Evolutionary conservation across 2,797 vertebrate genomes (phyloP).

Genomic region (Erethizon dorsatum): DNA sequence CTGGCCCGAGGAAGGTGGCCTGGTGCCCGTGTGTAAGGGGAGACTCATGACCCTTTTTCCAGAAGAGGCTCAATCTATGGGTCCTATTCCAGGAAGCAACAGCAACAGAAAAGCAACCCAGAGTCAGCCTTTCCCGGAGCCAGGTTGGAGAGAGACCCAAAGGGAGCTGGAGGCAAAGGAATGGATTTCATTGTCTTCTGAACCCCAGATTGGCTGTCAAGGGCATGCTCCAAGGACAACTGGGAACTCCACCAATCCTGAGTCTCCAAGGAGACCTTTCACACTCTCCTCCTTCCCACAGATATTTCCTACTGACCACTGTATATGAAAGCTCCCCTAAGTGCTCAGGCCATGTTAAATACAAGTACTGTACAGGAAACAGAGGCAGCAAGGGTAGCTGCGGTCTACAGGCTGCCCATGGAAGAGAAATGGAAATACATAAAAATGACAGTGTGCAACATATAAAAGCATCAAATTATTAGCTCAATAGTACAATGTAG

Average conservation of each 20-base stretch:
- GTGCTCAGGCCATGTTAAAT: background rate
- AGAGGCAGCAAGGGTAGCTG: background rate
- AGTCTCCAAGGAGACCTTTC: background rate
- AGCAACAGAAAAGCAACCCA: conserved; percentile 50
- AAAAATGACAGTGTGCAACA: background rate
- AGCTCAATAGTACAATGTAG: background rate
- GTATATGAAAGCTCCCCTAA: background rate
- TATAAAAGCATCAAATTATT: background rate
- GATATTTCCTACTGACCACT: background rate
- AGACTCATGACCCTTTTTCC: conserved; percentile 78
- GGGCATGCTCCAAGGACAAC: background rate
- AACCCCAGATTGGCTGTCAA: background rate
- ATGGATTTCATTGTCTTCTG: background rate
- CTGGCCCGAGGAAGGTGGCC: conserved; percentile 58
- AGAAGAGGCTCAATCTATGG: conserved; percentile 68
- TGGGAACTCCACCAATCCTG: background rate
- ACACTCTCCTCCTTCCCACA: background rate
- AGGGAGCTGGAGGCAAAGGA: conserved; percentile 34
- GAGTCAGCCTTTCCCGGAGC: background rate
- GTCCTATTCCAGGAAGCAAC: conserved; percentile 74
- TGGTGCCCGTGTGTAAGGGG: conserved; percentile 72
- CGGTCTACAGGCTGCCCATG: background rate
- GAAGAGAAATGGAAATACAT: background rate
- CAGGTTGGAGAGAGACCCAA: background rate
- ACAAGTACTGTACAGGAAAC: background rate